A percentile compares a stretch with the other conserved stretches of the same genome.
Conservation (phyloP, 1,140 invertebrate genomes). For the Orussus abietinus region DNA sequence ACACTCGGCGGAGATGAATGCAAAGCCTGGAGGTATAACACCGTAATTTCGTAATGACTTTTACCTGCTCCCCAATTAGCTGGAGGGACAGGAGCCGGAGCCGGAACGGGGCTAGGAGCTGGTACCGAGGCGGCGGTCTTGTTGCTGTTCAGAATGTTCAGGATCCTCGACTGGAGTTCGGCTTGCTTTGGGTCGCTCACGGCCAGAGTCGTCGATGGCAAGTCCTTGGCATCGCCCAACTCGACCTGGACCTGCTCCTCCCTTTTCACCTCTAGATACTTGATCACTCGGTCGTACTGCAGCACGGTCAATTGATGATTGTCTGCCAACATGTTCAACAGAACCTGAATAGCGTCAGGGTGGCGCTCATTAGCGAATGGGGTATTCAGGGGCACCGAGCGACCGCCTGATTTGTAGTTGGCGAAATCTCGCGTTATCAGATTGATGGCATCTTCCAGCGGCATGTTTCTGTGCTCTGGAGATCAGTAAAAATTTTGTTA, state of each 20-base stretch:
- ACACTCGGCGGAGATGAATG: too few relatives aligned
- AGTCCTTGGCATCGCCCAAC: slow-evolving; percentile 58
- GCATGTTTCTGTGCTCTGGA: slow-evolving; percentile 91
- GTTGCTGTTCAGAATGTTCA: slow-evolving; percentile 73
- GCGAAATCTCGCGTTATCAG: slow-evolving; percentile 77
- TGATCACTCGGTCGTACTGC: slow-evolving; percentile 77
- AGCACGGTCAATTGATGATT: slow-evolving; percentile 73
- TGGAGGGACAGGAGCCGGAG: slow-evolving; percentile 32
- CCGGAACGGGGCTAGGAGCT: slow-evolving; percentile 31
- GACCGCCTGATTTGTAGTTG: slow-evolving; percentile 66
- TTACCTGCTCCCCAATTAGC: slow-evolving; percentile 37
- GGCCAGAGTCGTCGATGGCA: slow-evolving; percentile 45
- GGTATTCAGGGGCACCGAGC: slow-evolving; percentile 44
- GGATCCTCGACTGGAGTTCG: slow-evolving; percentile 79
- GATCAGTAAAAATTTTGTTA: slow-evolving; percentile 14
- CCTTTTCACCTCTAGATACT: slow-evolving; percentile 72
- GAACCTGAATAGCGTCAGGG: slow-evolving; percentile 68
- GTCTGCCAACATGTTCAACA: slow-evolving; percentile 76
- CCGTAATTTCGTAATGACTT: too few relatives aligned
- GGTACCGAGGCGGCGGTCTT: slow-evolving; percentile 27
- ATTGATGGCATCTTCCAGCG: slow-evolving; percentile 81
- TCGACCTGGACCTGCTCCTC: slow-evolving; percentile 70
- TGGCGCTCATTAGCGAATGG: slow-evolving; percentile 52
- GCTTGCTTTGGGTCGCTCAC: slow-evolving; percentile 57
- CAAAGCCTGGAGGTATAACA: too few relatives aligned